Evolutionary conservation across 1,140 invertebrate genomes (phyloP).

Genomic region (Zaprionus tsacasi): DNA sequence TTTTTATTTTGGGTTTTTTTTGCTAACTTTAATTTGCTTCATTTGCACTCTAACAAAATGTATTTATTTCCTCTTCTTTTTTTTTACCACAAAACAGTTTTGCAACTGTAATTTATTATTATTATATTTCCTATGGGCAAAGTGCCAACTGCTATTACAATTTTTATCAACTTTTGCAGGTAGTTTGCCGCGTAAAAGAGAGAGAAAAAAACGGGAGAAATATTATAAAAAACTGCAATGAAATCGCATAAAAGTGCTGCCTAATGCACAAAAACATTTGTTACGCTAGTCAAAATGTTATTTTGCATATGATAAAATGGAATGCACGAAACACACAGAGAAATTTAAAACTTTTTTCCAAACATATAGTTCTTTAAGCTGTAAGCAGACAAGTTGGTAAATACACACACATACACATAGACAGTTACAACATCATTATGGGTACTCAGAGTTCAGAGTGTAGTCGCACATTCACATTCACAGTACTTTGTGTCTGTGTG

Average conservation of each 20-base stretch:
- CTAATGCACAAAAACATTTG: constrained; percentile 73
- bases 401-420: neutral
- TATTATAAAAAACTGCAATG: constrained; percentile 37
- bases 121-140: constrained; percentile 57
- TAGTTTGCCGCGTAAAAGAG: constrained; percentile 13
- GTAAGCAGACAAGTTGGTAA: neutral
- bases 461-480: constrained; percentile 22
- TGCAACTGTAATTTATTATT: constrained; percentile 74
- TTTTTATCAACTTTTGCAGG: constrained; percentile 52
- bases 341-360: constrained; percentile 14
- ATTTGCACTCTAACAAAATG: constrained; percentile 43
- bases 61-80: constrained; percentile 42
- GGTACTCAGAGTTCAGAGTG: constrained; percentile 40
- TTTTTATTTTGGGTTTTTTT: constrained; percentile 14
- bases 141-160: constrained; percentile 61
- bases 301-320: constrained; percentile 40
- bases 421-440: constrained; percentile 46
- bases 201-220: neutral
- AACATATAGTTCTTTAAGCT: constrained; percentile 15
- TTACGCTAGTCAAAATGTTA: constrained; percentile 11
- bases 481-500: constrained; percentile 19
- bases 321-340: neutral
- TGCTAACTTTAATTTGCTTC: constrained; percentile 35
- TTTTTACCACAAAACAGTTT: constrained; percentile 48
- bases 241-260: constrained; percentile 36